phyloP scores from a whole-genome alignment of 2,888 invertebrate species.

The Gastrophysa polygoni region DNA sequence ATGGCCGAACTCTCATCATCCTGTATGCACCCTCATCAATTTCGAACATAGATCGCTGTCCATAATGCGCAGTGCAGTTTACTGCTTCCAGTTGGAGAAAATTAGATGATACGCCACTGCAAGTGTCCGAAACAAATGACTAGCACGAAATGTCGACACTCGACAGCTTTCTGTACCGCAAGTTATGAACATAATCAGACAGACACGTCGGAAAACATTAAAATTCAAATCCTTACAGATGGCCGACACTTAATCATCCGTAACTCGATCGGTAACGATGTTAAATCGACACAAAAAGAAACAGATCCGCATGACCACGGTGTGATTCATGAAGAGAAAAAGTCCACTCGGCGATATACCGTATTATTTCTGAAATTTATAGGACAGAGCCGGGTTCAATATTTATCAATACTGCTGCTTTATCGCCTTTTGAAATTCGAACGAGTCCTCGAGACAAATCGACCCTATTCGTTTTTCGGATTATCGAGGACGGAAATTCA shows the following conservation, averaged over 20 bases:
- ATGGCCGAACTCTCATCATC: no score
- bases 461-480: background rate
- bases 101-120: background rate
- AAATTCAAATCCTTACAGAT: constrained; percentile 51
- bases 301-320: constrained; percentile 40
- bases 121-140: background rate
- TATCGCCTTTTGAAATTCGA: constrained; percentile 16
- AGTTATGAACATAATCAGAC: constrained; percentile 27
- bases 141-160: background rate
- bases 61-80: no score
- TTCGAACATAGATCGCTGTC: no score
- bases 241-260: constrained; percentile 50
- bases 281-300: constrained; percentile 52
- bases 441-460: background rate
- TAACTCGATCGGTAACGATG: constrained; percentile 52
- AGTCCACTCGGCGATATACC: constrained; percentile 25
- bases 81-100: no score
- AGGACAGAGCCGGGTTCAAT: constrained; percentile 24
- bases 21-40: no score
- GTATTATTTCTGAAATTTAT: constrained; percentile 36
- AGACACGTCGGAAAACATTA: constrained; percentile 46
- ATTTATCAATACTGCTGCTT: constrained; percentile 27
- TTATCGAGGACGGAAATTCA: no score
- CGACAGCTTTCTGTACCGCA: constrained; percentile 20
- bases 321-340: constrained; percentile 47